Conservation (phyloP, 2,797 vertebrate genomes). For the Catharus ustulatus region DNA sequence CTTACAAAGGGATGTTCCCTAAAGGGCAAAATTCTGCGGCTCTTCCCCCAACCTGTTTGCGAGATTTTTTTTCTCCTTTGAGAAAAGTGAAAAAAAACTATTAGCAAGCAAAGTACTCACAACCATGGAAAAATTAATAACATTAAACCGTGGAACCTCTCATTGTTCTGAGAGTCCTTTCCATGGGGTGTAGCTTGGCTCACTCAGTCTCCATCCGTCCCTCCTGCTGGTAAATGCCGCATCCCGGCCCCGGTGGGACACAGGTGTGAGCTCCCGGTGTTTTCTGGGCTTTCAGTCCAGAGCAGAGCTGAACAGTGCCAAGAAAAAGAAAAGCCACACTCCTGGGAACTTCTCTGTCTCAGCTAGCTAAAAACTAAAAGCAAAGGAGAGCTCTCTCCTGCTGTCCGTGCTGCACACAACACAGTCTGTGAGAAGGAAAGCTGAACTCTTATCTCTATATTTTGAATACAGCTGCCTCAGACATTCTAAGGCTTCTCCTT, state of each 20-base stretch:
- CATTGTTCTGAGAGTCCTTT: not conserved
- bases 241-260: rapidly evolving
- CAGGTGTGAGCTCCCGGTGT: not conserved
- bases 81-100: not conserved
- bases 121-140: not conserved
- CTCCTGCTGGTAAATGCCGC: not conserved
- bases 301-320: too few relatives aligned
- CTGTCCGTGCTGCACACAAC: not conserved
- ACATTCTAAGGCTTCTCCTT: not conserved
- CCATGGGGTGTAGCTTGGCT: rapidly evolving
- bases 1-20: not conserved
- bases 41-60: too few relatives aligned
- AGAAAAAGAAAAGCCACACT: not conserved
- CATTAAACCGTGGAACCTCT: too few relatives aligned
- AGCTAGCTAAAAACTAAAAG: not conserved
- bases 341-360: not conserved
- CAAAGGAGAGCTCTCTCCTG: not conserved
- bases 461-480: not conserved
- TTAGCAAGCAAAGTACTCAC: not conserved
- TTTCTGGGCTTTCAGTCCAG: not conserved
- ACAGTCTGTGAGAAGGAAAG: not conserved
- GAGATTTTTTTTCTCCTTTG: not conserved
- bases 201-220: rapidly evolving
- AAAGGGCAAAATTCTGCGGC: not conserved
- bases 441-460: too few relatives aligned